Base-by-base conservation (phyloP, 2,888 invertebrate species). In the Drosophila rubida region DNA sequence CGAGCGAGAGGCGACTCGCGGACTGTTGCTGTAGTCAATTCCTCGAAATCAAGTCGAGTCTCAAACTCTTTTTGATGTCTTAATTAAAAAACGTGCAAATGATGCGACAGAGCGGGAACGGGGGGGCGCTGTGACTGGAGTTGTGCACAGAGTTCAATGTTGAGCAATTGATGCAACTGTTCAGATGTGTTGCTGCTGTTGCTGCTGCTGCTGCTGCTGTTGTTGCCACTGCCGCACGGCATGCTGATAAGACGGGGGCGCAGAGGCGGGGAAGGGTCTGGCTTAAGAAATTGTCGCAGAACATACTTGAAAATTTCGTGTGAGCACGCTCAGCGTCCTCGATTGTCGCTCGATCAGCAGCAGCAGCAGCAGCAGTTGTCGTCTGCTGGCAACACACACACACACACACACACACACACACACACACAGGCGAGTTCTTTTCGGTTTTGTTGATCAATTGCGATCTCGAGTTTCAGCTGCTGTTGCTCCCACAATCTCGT, bases 161-260 rank as follows among this genome's bases (percentile, higher is more conserved):
- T 89, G 81, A 86, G 87, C 87, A 87, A 87, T 87, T 87, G 87
- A 87, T 87, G 86, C 86, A 89, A 87, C 89, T 87, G 88, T 87
- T 84, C 83, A 87, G 87, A 87, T 87, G 87, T 87, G 89, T 67
- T 64, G 82, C 62, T 54, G 73, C 16, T 48, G 67, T 16, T 57
- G 62, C 8, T 59, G 61, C 13, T 45, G 74, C 16, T 48, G 67
- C 19, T 57, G 65, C 8, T 59, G 61, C 14, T 45, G 66, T n/a
- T 53, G 35, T 14, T 63, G 69, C 7, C 72, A 66, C 50, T 69
- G 78, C 68, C 27, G 79, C 79, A 84, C 87, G 87, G 84, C 82
- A 73, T 77, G 79, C 82, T 87, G 84, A 87, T 82, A 84, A 76
- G 72, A 13, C 19, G 41, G 14, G 0, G 27, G 50, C 41, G 30